Evolutionary conservation across 1,140 invertebrate genomes (phyloP), one percentile per base, ranked within the genome.

Genomic region (Drosophila rhopaloa): DNA sequence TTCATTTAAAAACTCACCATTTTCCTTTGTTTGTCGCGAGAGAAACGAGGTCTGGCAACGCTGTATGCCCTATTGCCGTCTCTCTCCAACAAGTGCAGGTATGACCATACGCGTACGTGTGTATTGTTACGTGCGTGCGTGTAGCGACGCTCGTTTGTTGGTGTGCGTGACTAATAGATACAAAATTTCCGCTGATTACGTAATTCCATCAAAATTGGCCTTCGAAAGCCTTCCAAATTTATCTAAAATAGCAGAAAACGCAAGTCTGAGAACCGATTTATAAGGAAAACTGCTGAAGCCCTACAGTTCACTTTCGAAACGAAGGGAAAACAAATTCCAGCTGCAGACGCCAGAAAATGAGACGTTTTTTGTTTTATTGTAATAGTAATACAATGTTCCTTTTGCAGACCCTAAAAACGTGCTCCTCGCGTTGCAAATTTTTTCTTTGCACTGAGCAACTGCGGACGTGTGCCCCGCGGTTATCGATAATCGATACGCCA

Each of bases 31-130:
- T 57, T n/a, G 4, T 32, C 32, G 14, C 43, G 6, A 35, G 51
- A 35, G 43, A 51, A 35, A 48, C 19, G 9, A 59, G 24, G 16
- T 81, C 35, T 70, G 84, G 84, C 85, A 90, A 84, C 84, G 58
- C 70, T 60, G 19, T 19, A 24, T 40, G 50, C 55, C 71, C 51
- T 76, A 62, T 27, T 43, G 68, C 50, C 57, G 78, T 89, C 84
- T 70, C 80, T 53, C 43, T 81, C 43, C 46, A 60, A 32, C 76
- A 32, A 53, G 48, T 14, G 43, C 27, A 40, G 53, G 56, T 53
- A 51, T 44, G 10, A 57, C 35, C 41, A 63, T 59, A 19, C 10
- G 46, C 62, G 47, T 7, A 9, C 60, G 50, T 51, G 41, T 58
- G 9, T 43, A 29, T 50, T 48, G 46, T n/a, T 35, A 5, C 48